These are phyloP conservation scores for Orius laevigatus DNA, from an alignment of 1,140 invertebrate genomes.

Conservation along the genomic window DNA sequence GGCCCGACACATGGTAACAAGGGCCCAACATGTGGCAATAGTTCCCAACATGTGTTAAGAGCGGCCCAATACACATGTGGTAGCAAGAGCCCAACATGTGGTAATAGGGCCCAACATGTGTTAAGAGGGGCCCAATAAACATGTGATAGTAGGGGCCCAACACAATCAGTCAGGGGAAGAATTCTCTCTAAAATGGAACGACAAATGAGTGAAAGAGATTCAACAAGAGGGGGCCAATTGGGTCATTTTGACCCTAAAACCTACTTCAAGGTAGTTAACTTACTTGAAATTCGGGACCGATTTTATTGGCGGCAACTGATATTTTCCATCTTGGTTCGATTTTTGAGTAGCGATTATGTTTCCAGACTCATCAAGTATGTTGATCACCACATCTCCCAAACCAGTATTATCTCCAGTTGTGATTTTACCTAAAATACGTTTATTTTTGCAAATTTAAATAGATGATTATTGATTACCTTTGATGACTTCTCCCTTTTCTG, in stretches of 20 bases:
- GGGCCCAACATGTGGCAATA: too few relatives aligned
- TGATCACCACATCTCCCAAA: constrained; percentile 47
- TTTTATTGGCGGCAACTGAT: constrained; percentile 60
- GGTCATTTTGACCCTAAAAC: background rate
- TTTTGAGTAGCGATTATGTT: constrained; percentile 28
- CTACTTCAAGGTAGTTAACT: background rate
- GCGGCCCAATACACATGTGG: too few relatives aligned
- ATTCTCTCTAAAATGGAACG: too few relatives aligned
- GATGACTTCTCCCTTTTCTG: constrained; percentile 35
- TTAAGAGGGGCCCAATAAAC: too few relatives aligned
- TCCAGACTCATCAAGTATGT: constrained; percentile 28
- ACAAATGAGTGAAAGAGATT: too few relatives aligned
- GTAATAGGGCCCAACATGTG: too few relatives aligned
- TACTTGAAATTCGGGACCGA: constrained; percentile 38
- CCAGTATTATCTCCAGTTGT: constrained; percentile 35
- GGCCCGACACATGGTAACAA: too few relatives aligned
- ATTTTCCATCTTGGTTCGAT: constrained; percentile 49
- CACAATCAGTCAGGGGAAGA: too few relatives aligned
- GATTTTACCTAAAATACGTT: constrained; percentile 16
- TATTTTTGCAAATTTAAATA: background rate
- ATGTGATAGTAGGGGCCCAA: too few relatives aligned
- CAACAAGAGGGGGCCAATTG: too few relatives aligned
- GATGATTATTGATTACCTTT: constrained; percentile 24
- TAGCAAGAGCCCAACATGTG: too few relatives aligned
- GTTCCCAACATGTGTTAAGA: too few relatives aligned